Percentiles rank a stretch among this genome's conserved stretches.
Conservation (phyloP, 2,797 vertebrate genomes). For the Sebastiscus tertius region DNA sequence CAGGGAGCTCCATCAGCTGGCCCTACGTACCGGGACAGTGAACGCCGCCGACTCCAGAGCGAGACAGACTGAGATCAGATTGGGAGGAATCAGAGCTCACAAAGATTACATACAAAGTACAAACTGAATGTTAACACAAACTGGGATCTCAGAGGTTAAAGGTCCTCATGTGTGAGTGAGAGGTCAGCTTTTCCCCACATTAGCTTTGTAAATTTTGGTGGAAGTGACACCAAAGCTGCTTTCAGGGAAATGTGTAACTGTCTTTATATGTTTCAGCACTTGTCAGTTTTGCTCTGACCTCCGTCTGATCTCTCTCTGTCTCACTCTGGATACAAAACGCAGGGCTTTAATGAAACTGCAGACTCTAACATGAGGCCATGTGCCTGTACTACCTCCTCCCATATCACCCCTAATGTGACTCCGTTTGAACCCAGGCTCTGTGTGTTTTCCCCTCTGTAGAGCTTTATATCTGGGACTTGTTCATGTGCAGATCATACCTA, state of each 20-base stretch:
- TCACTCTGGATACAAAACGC: conserved; percentile 40
- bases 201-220: conserved; percentile 13
- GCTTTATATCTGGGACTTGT: conserved; percentile 1
- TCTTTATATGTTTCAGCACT: conserved; percentile 45
- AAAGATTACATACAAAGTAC: conserved; percentile 23
- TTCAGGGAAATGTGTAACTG: conserved; percentile 35
- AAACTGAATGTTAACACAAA: conserved; percentile 37
- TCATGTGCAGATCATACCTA: background rate
- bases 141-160: background rate
- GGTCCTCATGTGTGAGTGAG: background rate
- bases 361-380: conserved; percentile 61
- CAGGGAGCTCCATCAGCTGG: conserved; percentile 97
- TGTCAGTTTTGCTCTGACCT: conserved; percentile 37
- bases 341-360: conserved; percentile 52
- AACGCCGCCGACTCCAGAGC: conserved; percentile 12
- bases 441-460: conserved; percentile 20
- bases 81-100: conserved; percentile 21
- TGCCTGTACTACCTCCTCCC: conserved; percentile 79
- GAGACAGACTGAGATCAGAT: conserved; percentile 48
- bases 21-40: conserved; percentile 90
- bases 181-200: conserved; percentile 10
- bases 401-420: conserved; percentile 63
- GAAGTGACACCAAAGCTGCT: conserved; percentile 40
- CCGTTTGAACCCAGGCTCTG: conserved; percentile 54
- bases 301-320: conserved; percentile 44